Conservation (phyloP, 2,797 vertebrate genomes). For the Myotis findleyi region DNA sequence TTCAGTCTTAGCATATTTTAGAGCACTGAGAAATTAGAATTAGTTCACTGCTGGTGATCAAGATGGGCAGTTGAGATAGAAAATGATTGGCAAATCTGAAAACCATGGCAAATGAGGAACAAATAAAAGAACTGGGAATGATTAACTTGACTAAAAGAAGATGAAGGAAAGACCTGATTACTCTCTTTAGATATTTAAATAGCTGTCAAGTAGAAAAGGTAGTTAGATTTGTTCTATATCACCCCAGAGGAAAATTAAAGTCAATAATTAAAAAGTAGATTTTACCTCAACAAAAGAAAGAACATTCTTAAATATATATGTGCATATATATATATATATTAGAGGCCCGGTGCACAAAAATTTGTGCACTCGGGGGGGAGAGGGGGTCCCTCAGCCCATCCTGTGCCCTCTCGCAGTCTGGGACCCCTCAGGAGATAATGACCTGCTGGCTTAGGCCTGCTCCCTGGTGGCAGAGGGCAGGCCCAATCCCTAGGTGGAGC, state of each 20-base stretch:
- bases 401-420: too few relatives aligned
- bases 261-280: conserved; percentile 41
- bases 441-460: too few relatives aligned
- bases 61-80: not conserved
- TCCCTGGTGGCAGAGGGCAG: too few relatives aligned
- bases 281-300: conserved; percentile 33
- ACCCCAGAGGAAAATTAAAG: conserved; percentile 47
- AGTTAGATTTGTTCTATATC: conserved; percentile 55
- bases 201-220: conserved; percentile 62
- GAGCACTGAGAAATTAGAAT: not conserved
- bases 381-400: too few relatives aligned
- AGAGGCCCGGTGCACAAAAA: too few relatives aligned
- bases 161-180: conserved; percentile 30
- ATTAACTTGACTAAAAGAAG: conserved; percentile 70
- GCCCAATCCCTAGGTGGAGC: too few relatives aligned
- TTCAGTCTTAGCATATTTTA: not conserved
- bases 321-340: too few relatives aligned
- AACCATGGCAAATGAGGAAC: conserved; percentile 74
- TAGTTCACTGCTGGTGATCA: conserved; percentile 22
- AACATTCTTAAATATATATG: not conserved
- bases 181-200: conserved; percentile 62
- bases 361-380: too few relatives aligned
- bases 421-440: too few relatives aligned
- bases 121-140: conserved; percentile 69
- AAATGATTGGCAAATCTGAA: conserved; percentile 66